Evolutionary conservation across 2,888 invertebrate species (phyloP).

Genomic region (Cinara cedri): DNA sequence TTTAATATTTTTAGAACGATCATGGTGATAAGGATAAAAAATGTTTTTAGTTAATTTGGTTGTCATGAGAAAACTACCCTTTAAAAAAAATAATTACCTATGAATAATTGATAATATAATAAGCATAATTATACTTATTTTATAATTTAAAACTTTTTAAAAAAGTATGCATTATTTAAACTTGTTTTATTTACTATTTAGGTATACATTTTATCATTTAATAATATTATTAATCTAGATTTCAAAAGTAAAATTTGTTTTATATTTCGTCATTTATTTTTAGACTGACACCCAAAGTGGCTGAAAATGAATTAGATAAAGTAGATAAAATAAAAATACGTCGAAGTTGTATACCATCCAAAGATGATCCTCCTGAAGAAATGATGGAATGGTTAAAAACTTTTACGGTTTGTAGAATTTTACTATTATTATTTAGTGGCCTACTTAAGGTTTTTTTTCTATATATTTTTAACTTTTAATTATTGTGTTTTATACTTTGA

Average conservation of each 20-base stretch:
- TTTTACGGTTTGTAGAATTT: slow-evolving; percentile 68
- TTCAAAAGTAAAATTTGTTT: no score
- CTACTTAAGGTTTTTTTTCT: slow-evolving; percentile 38
- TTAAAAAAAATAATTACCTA: no score
- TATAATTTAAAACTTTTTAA: no score
- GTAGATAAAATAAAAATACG: slow-evolving; percentile 58
- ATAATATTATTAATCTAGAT: no score
- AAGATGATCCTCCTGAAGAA: slow-evolving; percentile 80
- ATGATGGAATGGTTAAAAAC: slow-evolving; percentile 76
- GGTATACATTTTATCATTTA: no score
- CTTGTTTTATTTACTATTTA: background rate
- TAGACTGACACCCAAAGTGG: slow-evolving; percentile 46
- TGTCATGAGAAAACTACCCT: no score
- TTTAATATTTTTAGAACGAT: no score
- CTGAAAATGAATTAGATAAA: slow-evolving; percentile 51
- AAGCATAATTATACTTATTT: no score
- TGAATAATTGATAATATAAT: no score
- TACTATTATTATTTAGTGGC: slow-evolving; percentile 6
- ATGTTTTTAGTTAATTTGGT: no score
- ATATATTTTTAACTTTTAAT: slow-evolving; percentile 29
- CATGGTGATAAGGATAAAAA: no score
- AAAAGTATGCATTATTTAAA: no score
- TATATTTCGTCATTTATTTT: background rate
- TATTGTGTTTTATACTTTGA: slow-evolving; percentile 43
- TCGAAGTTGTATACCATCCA: slow-evolving; percentile 72